Evolutionary conservation across 1,140 invertebrate species (phyloP), one percentile per base, ranked within the genome.

Genomic region (Calliphora vicina): DNA sequence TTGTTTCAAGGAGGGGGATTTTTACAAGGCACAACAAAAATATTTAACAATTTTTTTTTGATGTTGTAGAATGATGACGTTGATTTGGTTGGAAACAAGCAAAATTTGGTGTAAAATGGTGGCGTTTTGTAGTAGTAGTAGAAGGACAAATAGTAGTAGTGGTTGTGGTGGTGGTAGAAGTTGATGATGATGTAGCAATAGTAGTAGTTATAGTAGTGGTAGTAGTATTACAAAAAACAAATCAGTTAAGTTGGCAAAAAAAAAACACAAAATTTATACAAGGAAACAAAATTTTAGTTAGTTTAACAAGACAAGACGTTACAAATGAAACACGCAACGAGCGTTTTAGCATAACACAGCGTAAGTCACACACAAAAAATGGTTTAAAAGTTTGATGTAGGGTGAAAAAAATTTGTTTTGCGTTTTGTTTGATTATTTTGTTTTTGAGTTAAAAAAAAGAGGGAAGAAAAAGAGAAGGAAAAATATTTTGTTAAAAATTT

Each of bases 391-490:
- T 25, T 23, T 67, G 23, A 67, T 25, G 61, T 20, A 67, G 61
- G n/a, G n/a, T 35, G 35, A 23, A 23, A 20, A 23, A 67, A 67
- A 67, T 23, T 67, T 23, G 50, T 15, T 57, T 57, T 57, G 15
- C 9, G 9, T 67, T 67, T 67, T 23, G n/a, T n/a, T n/a, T n/a
- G n/a, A n/a, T n/a, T n/a, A n/a, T n/a, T n/a, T n/a, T n/a, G n/a
- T 5, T 57, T 67, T 35, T 35, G 5, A 23, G 35, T 1, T 9
- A 35, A 43, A 76, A 29, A 26, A 76, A 29, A 76, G 42, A 45
- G 27, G 27, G 27, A 78, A 78, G 42, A 78, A 45, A 76, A 43
- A 78, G 72, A 74, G n/a, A 74, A 78, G 74, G 74, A 78, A 78
- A 43, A 78, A 42, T 43, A 20, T 78, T 76, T 78, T 78, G 74